phyloP scores from a whole-genome alignment of 2,113 vertebrate genomes.

The Channa maculata region DNA sequence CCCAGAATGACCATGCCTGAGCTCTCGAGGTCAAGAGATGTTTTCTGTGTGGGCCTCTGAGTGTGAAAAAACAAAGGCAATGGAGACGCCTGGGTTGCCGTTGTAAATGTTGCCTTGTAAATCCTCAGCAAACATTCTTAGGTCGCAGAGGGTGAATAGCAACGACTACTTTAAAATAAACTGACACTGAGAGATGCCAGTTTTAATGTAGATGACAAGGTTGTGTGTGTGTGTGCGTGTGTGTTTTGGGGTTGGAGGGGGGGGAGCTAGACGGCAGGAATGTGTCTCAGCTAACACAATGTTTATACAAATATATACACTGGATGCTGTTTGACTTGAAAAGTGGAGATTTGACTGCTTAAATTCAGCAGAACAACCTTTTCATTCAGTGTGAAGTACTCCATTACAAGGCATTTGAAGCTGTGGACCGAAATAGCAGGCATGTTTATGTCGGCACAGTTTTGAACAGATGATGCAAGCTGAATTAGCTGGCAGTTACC shows the following conservation, averaged over 20 bases:
- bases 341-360: conserved; percentile 4
- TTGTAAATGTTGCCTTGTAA: conserved; percentile 81
- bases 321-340: conserved; percentile 20
- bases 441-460: conserved; percentile 13
- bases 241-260: conserved; percentile 1
- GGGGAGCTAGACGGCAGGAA: conserved; percentile 7
- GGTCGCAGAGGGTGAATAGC: conserved; percentile 73
- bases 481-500: conserved; percentile 6
- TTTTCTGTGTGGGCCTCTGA: conserved; percentile 54
- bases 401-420: neutral
- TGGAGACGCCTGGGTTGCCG: conserved; percentile 51
- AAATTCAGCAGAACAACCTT: conserved; percentile 12
- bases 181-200: conserved; percentile 38
- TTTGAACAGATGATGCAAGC: conserved; percentile 30
- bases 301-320: conserved; percentile 37
- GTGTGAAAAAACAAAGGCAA: conserved; percentile 66
- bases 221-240: neutral
- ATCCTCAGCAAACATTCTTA: conserved; percentile 74
- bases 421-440: neutral
- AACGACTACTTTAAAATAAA: conserved; percentile 77
- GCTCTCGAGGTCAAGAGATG: conserved; percentile 23
- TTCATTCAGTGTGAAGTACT: conserved; percentile 7
- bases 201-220: conserved; percentile 24
- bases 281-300: conserved; percentile 28
- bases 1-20: conserved; percentile 24